Conservation (phyloP, 2,113 vertebrate genomes). For the Callocephalon fimbriatum region DNA sequence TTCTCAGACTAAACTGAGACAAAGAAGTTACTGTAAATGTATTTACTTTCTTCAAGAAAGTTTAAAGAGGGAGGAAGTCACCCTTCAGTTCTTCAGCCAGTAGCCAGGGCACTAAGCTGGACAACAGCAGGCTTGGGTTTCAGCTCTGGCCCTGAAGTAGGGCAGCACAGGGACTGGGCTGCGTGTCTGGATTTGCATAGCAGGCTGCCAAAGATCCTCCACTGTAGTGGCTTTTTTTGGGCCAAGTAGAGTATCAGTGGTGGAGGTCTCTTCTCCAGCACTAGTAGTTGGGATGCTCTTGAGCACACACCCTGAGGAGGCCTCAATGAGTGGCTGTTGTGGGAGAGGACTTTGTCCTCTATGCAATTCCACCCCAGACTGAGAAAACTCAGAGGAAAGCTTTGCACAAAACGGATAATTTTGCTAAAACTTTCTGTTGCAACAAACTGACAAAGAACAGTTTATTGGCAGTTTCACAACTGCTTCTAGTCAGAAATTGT, state of each 20-base stretch:
- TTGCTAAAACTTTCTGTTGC: background rate
- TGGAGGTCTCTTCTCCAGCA: rapidly evolving
- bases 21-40: background rate
- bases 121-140: rapidly evolving
- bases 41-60: background rate
- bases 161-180: background rate
- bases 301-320: background rate
- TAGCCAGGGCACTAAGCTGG: background rate
- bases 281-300: rapidly evolving
- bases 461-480: background rate
- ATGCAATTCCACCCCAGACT: background rate
- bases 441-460: background rate
- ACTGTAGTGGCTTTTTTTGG: rapidly evolving
- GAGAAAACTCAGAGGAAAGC: background rate
- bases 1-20: background rate
- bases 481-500: background rate
- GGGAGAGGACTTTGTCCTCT: background rate
- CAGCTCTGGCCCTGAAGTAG: background rate
- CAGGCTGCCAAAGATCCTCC: background rate
- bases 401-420: background rate
- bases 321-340: too few species aligned
- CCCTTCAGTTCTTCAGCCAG: background rate
- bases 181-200: background rate
- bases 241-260: background rate
- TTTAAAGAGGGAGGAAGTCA: background rate